Conservation (phyloP, 2,888 invertebrate species). For the Platycheirus albimanus region DNA sequence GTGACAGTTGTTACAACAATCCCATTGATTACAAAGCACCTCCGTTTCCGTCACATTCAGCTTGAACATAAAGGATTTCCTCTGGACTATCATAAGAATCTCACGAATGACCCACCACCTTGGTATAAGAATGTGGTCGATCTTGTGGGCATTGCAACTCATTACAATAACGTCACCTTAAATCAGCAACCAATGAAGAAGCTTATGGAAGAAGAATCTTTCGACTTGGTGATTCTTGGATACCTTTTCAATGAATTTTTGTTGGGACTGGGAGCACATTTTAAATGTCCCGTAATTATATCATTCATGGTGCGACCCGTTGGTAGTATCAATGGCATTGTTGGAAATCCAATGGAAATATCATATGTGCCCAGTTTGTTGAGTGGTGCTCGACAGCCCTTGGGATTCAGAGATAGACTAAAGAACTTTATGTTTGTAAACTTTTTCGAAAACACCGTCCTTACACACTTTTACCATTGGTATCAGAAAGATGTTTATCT, state of each 20-base stretch:
- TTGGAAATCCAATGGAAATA: conserved; percentile 78
- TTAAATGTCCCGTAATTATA: conserved; percentile 78
- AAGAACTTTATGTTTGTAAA: not conserved
- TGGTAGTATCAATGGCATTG: conserved; percentile 70
- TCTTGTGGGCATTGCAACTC: not conserved
- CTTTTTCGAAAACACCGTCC: not conserved
- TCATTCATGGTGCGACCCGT: conserved; percentile 77
- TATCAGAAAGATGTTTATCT: not conserved
- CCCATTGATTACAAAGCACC: conserved; percentile 61
- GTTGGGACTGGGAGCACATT: conserved; percentile 64
- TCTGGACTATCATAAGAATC: not conserved
- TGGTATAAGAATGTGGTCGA: not conserved
- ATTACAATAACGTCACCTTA: not conserved
- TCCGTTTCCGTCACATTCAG: not conserved
- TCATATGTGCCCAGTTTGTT: conserved; percentile 76
- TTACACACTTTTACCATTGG: not conserved
- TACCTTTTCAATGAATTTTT: conserved; percentile 73
- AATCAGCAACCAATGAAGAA: conserved; percentile 21
- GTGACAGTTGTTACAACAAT: conserved; percentile 77
- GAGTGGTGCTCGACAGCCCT: conserved; percentile 24
- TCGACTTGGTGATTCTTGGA: conserved; percentile 74
- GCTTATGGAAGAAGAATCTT: conserved; percentile 57
- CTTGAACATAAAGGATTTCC: not conserved
- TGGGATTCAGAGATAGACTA: not conserved
- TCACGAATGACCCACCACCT: not conserved